A percentile compares a stretch with the other conserved stretches of the same genome.
phyloP scores from a whole-genome alignment of 2,888 invertebrate genomes.

The Parapristionchus giblindavisi region DNA sequence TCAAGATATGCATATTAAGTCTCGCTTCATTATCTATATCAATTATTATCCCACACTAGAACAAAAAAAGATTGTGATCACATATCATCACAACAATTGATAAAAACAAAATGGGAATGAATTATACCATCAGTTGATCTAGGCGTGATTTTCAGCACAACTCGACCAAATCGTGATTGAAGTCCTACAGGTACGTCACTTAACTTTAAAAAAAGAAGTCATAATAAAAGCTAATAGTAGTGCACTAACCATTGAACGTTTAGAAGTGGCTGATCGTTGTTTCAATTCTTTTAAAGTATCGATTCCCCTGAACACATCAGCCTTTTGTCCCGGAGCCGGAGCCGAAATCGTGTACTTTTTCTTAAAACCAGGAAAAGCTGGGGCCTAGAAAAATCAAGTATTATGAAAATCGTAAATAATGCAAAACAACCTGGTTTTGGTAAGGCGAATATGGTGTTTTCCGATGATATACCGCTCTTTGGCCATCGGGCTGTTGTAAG shows the following conservation, averaged over 20 bases:
- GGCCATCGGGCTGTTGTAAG: neutral
- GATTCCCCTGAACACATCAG: conserved; percentile 8
- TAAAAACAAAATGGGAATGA: too few relatives aligned
- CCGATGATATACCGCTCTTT: neutral
- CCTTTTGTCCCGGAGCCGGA: conserved; percentile 7
- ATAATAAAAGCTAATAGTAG: neutral
- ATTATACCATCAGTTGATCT: neutral
- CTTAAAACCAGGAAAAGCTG: neutral
- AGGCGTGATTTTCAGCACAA: neutral
- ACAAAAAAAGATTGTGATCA: too few relatives aligned
- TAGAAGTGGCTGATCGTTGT: neutral
- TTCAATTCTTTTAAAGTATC: neutral
- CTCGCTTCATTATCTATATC: too few relatives aligned
- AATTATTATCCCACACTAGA: too few relatives aligned
- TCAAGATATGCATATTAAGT: too few relatives aligned
- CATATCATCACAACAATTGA: too few relatives aligned
- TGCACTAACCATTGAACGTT: conserved; percentile 4
- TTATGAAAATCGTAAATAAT: neutral
- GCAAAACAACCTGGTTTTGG: conserved; percentile 16
- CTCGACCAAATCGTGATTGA: conserved; percentile 8
- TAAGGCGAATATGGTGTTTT: conserved; percentile 12
- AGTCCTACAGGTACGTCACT: conserved; percentile 12
- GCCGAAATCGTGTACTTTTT: conserved; percentile 22
- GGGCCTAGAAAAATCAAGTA: neutral
- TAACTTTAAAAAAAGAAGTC: conserved; percentile 3